Conservation (phyloP, 2,888 invertebrate genomes). For the Napeogenes inachia region DNA sequence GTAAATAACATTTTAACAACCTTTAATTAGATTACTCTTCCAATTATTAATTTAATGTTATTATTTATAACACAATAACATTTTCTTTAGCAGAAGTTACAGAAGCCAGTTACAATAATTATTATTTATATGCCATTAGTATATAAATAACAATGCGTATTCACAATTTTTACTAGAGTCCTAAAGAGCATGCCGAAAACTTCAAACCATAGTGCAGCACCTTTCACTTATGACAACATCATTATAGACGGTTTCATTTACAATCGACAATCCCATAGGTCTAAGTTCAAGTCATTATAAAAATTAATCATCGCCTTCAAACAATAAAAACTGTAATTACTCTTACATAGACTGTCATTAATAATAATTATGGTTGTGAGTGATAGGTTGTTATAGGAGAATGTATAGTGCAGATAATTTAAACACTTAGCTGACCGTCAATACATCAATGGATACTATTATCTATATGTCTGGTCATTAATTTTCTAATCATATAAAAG, state of each 20-base stretch:
- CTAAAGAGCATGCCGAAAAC: too few species aligned
- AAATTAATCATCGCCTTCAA: conserved; percentile 28
- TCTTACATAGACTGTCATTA: conserved; percentile 11
- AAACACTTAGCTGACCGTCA: too few species aligned
- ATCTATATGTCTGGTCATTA: background rate
- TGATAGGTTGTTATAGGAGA: conserved; percentile 4
- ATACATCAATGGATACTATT: background rate
- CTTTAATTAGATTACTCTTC: too few species aligned
- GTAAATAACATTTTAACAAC: conserved; percentile 6
- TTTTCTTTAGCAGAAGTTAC: too few species aligned
- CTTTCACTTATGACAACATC: conserved; percentile 23
- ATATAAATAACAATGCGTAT: too few species aligned
- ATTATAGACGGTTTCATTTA: conserved; percentile 20
- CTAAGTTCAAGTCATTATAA: conserved; percentile 30
- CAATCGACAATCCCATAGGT: conserved; percentile 22
- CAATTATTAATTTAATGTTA: too few species aligned
- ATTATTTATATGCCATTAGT: too few species aligned
- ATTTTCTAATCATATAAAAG: background rate
- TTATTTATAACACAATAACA: too few species aligned
- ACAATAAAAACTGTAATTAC: conserved; percentile 24
- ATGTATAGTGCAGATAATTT: background rate
- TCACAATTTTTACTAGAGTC: too few species aligned
- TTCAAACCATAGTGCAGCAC: background rate
- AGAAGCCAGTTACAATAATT: too few species aligned
- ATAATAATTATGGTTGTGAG: conserved; percentile 11